Evolutionary conservation across 2,113 vertebrate genomes (phyloP), one percentile per base, ranked within the genome.

Genomic region (Corydoras maculifer): DNA sequence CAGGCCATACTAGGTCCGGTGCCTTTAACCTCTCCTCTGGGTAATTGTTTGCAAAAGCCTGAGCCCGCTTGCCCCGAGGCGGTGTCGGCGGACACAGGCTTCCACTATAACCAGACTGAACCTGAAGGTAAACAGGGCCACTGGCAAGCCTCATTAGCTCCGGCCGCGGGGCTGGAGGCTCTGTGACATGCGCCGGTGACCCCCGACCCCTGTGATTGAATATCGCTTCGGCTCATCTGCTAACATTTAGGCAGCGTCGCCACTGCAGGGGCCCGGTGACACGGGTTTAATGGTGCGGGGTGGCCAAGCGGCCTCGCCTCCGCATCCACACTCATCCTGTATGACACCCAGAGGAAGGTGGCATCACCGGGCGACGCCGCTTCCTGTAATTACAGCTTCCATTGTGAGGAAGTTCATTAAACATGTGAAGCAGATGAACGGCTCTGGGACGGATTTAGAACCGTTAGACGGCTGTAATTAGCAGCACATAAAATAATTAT

Each of bases 181-280:
- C 80, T 50, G 71, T 85, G 85, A 83, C 87, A 86, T 59, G 59
- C 74, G 54, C 82, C 75, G 71, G 50, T 84, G 85, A 87, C 86
- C 85, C 80, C 76, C 87, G 85, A 88, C 86, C 69, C 58, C 68
- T 65, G 84, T 88, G 84, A 89, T 90, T 91, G 89, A 86, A 88
- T 87, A 86, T 86, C 81, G 77, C 79, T 72, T 77, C 75, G 79
- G 66, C 80, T 89, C 88, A 91, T 90, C 90, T 91, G 90, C 87
- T 88, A 91, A 90, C 88, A 91, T 90, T 91, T 90, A 91, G 87
- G 76, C 84, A 88, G 77, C 81, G 80, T 85, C 84, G 84, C 82
- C 85, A 74, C 35, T 25, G 5, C 57, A 11, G 11, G 48, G 51
- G 58, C 58, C 72, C 64, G 3, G 57, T 72, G 69, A 72, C 78